Percentiles rank a stretch among this genome's conserved stretches.
Evolutionary conservation across 2,113 vertebrate species (phyloP).

Genomic region (Anolis carolinensis): DNA sequence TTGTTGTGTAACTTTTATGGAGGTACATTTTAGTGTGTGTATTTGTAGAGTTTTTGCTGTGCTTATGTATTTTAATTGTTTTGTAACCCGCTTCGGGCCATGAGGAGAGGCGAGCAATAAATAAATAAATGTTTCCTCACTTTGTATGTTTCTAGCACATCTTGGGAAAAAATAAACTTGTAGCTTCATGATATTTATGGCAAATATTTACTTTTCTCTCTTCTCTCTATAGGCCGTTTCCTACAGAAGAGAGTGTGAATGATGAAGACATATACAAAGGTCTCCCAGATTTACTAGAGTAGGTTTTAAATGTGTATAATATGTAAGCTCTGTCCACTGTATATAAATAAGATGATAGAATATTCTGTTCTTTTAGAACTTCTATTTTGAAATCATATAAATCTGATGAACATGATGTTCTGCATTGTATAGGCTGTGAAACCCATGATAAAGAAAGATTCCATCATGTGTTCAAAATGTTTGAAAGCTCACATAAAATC

Average conservation of each 20-base stretch:
- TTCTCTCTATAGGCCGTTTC: slow-evolving; percentile 82
- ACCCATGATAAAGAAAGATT: background rate
- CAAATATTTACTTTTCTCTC: background rate
- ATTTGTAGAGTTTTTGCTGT: no score
- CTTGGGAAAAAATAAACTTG: background rate
- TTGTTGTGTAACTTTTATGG: no score
- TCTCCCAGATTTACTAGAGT: slow-evolving; percentile 96
- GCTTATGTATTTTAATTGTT: no score
- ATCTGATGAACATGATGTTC: background rate
- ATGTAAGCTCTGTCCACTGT: background rate
- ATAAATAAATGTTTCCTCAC: no score
- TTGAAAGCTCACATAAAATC: background rate
- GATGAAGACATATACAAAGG: slow-evolving; percentile 95
- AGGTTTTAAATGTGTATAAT: slow-evolving; percentile 63
- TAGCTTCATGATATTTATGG: background rate
- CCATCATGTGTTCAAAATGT: background rate
- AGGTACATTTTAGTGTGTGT: no score
- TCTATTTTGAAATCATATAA: background rate
- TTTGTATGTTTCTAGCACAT: background rate
- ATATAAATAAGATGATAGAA: background rate
- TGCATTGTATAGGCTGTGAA: background rate
- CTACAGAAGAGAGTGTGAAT: slow-evolving; percentile 90
- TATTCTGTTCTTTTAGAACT: background rate
- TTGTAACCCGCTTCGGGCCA: no score
- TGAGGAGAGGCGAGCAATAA: no score